These are phyloP conservation scores for Porphyrio hochstetteri DNA, from an alignment of 2,113 vertebrate species.

Conservation along the genomic window DNA sequence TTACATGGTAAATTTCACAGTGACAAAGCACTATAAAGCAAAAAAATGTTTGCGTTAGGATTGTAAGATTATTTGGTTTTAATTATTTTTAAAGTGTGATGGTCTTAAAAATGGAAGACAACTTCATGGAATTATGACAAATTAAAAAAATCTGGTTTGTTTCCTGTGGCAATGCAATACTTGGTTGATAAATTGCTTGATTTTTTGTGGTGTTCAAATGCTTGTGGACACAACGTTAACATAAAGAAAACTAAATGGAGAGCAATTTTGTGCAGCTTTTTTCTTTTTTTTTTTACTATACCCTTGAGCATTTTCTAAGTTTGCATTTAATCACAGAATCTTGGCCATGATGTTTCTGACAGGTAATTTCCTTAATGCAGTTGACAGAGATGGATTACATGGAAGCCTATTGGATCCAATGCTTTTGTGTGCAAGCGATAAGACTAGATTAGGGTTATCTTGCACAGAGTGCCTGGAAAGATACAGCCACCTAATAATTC, in stretches of 20 bases:
- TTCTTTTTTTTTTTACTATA: conserved; percentile 54
- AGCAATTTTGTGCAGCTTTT: conserved; percentile 66
- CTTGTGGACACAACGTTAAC: conserved; percentile 69
- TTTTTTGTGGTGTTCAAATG: conserved; percentile 62
- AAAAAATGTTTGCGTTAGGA: neutral
- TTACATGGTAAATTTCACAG: neutral
- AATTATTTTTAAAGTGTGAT: neutral
- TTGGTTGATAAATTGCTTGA: conserved; percentile 53
- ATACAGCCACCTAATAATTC: conserved; percentile 82
- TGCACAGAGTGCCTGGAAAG: conserved; percentile 73
- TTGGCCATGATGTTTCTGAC: conserved; percentile 85
- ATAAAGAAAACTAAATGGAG: conserved; percentile 72
- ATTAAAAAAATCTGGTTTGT: neutral
- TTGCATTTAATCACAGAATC: conserved; percentile 88
- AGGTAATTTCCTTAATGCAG: conserved; percentile 89
- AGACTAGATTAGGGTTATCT: conserved; percentile 83
- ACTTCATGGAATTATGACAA: conserved; percentile 11
- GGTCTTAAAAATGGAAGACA: neutral
- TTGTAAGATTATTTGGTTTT: neutral
- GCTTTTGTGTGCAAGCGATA: conserved; percentile 83
- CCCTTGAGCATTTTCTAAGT: conserved; percentile 79
- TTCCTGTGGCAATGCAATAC: conserved; percentile 32
- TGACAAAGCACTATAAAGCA: neutral
- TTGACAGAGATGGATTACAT: conserved; percentile 89
- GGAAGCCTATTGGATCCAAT: conserved; percentile 73